Base-by-base conservation (phyloP, 2,113 vertebrate genomes). In the Brachirus orientalis region DNA sequence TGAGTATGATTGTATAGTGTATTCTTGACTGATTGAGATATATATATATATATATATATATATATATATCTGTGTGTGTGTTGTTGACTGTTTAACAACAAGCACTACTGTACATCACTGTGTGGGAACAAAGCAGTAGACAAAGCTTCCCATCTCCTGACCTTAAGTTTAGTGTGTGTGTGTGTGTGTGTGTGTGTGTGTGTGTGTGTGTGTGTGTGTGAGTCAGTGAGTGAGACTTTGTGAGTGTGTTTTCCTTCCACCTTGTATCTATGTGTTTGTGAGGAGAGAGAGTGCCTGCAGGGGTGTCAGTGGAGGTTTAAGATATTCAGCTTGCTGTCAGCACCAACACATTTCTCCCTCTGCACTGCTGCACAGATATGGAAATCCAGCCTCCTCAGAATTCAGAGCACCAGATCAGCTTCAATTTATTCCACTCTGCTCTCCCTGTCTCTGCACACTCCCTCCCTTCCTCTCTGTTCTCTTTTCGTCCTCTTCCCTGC, bases 341-440 rank as follows among this genome's bases (percentile, higher is more conserved):
- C 86, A 61, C 85, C 85, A 86, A 91, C 92, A 91, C 91, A 91
- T 93, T 91, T 93, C 91, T 92, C 88, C 91, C 87, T 85, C 86
- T 92, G 88, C 91, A 84, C 88, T 79, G 85, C 90, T 92, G 88
- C 91, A 93, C 92, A 91, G 87, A 91, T 92, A 94, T 93, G 92
- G 91, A 91, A 92, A 93, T 93, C 75, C 72, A 53, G 77, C 82
- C 82, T 90, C 86, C 88, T 91, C 90, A 89, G 90, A 91, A 93
- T 91, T 89, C 92, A 86, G 87, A 87, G 90, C 87, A 84, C 89
- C 89, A 86, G 92, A 93, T 92, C 92, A 92, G 88, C 90, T 88
- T 91, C 91, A 92, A 89, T 90, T 91, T 92, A 93, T 93, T 90
- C 89, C 87, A 80, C 78, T 88, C 83, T 90, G 74, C 87, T 79